Evolutionary conservation across 2,113 vertebrate genomes (phyloP), one percentile per base, ranked within the genome.

Genomic region (Crypturellus undulatus): DNA sequence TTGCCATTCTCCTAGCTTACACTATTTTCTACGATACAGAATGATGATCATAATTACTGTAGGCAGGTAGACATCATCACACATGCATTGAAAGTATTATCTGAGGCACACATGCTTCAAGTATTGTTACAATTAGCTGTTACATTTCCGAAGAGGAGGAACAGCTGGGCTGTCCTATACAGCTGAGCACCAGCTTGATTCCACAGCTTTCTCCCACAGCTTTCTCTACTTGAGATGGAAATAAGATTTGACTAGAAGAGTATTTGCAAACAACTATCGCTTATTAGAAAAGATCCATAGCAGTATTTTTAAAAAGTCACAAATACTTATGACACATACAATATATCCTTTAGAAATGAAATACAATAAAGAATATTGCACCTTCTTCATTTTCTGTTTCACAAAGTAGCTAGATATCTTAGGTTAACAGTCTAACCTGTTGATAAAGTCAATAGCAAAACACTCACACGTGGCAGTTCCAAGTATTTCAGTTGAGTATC

Each of bases 101-200:
- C 68, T 47, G 47, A 47, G 9, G 47, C 20, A 47, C 47, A 47
- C 47, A 21, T 47, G 20, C 47, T 88, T 78, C 59, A 76, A 85
- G 56, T 56, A 49, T 73, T 71, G 86, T 93, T 89, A 79, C 79
- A 92, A 88, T 92, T 79, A 91, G 71, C 70, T 94, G 58, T 92
- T 71, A 95, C 90, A 77, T 36, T 71, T 76, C 76, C 32, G 63
- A 75, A 82, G 36, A 92, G 54, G 32, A 90, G 49, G 71, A 95
- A 79, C 71, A 94, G 76, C 76, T 92, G 70, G 65, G 40, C 32
- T 79, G 51, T 92, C 75, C 87, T 75, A 60, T 28, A 62, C 25
- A 47, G 69, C 85, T 73, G 83, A 92, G 36, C 47, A 34, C 36
- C 49, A 80, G 78, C 36, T 40, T 67, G 52, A 42, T 87, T 78